These are phyloP conservation scores for Pseudanteris insignis DNA, from an alignment of 2,888 invertebrate genomes.

Conservation along the genomic window DNA sequence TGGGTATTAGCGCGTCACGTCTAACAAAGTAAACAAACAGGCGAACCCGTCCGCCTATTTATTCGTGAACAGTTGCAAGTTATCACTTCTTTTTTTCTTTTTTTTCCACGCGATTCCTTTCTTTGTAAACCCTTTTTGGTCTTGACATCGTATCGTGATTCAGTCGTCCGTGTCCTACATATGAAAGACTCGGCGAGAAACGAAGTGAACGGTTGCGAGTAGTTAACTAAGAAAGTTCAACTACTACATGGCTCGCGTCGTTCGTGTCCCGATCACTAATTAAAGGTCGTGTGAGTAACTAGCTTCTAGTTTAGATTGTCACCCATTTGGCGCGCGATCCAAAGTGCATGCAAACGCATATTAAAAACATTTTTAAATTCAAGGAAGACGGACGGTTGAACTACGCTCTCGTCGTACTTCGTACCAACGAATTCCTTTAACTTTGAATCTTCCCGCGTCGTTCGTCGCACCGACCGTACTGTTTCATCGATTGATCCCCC, in stretches of 20 bases:
- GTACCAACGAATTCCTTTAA: too few species aligned
- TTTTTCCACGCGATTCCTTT: slow-evolving; percentile 48
- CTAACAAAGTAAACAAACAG: too few species aligned
- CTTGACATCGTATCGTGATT: slow-evolving; percentile 57
- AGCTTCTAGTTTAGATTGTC: slow-evolving; percentile 31
- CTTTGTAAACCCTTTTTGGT: slow-evolving; percentile 51
- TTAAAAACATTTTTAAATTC: slow-evolving; percentile 18
- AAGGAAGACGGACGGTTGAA: slow-evolving; percentile 14
- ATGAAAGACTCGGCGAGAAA: slow-evolving; percentile 46
- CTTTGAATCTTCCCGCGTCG: slow-evolving; percentile 7
- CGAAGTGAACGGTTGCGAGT: slow-evolving; percentile 50
- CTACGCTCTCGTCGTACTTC: slow-evolving; percentile 7
- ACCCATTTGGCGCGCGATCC: slow-evolving; percentile 23
- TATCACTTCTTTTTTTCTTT: slow-evolving; percentile 39
- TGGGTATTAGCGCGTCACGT: too few species aligned
- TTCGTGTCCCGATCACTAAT: slow-evolving; percentile 39
- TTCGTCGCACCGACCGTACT: neutral
- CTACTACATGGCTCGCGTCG: slow-evolving; percentile 26
- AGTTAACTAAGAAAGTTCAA: slow-evolving; percentile 47
- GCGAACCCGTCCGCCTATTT: slow-evolving; percentile 7
- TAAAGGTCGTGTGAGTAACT: slow-evolving; percentile 41
- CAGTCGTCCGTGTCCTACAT: slow-evolving; percentile 58
- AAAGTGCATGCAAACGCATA: slow-evolving; percentile 30
- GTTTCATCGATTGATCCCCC: too few species aligned
- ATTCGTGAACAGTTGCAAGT: slow-evolving; percentile 12